A percentile compares a stretch with the other conserved stretches of the same genome.
phyloP scores from a whole-genome alignment of 2,888 invertebrate species.

The Aleiodes leptofemur region DNA sequence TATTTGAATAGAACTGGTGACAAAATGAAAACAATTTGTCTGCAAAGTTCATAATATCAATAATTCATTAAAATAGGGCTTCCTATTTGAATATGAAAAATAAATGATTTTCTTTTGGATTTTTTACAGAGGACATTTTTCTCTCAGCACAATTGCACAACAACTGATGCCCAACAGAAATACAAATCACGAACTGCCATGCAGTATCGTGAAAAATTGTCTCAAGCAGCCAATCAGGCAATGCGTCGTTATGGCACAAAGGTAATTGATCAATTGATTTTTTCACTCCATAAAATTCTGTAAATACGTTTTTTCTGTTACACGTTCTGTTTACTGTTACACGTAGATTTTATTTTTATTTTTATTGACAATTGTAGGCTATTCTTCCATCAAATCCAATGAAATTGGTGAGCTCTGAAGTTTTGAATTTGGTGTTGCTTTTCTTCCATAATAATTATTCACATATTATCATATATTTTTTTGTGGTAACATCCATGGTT shows the following conservation, averaged over 20 bases:
- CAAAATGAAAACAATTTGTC: no score
- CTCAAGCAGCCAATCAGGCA: constrained; percentile 88
- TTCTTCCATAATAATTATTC: constrained; percentile 9
- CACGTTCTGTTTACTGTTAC: background rate
- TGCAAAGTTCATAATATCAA: no score
- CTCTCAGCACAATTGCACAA: constrained; percentile 93
- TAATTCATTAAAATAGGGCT: no score
- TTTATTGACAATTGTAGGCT: constrained; percentile 68
- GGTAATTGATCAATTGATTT: constrained; percentile 77
- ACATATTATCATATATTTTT: background rate
- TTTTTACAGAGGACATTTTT: constrained; percentile 89
- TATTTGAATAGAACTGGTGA: no score
- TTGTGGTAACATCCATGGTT: constrained; percentile 3
- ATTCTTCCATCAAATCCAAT: constrained; percentile 65
- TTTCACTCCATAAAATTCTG: constrained; percentile 29
- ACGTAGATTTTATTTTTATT: background rate
- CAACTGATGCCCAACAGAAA: constrained; percentile 96
- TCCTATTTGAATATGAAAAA: background rate
- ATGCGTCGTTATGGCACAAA: constrained; percentile 92
- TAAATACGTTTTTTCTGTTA: constrained; percentile 14
- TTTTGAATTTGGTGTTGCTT: constrained; percentile 30
- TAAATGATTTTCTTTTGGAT: constrained; percentile 5
- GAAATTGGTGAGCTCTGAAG: constrained; percentile 68
- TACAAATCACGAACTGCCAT: constrained; percentile 97
- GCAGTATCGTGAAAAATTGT: constrained; percentile 93